phyloP scores from a whole-genome alignment of 2,888 invertebrate species.

The Limnephilus marmoratus region DNA sequence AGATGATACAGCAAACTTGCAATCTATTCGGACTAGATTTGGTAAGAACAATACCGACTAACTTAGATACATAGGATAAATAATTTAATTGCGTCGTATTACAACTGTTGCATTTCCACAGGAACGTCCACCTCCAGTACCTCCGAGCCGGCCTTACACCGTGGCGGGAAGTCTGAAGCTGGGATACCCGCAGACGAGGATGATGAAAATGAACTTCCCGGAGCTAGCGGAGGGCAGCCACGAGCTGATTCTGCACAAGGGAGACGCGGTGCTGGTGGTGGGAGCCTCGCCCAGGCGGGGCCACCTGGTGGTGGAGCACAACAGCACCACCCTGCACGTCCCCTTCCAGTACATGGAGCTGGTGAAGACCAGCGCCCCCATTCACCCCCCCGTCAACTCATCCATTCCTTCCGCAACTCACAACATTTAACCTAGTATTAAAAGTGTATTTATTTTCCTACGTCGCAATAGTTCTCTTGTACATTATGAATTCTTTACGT shows the following conservation, averaged over 20 bases:
- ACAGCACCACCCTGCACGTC: slow-evolving; percentile 84
- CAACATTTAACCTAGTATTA: slow-evolving; percentile 59
- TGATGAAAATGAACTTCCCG: slow-evolving; percentile 93
- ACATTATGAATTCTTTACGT: slow-evolving; percentile 66
- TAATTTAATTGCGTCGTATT: neutral
- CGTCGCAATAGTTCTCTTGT: slow-evolving; percentile 61
- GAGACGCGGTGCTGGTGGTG: slow-evolving; percentile 91
- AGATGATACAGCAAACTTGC: slow-evolving; percentile 93
- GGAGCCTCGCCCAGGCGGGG: slow-evolving; percentile 92
- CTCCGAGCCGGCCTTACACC: slow-evolving; percentile 93
- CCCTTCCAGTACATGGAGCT: slow-evolving; percentile 91
- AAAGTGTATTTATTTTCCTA: slow-evolving; percentile 61
- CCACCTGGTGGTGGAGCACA: slow-evolving; percentile 91
- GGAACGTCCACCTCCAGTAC: slow-evolving; percentile 95
- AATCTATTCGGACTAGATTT: slow-evolving; percentile 92
- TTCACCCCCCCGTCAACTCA: slow-evolving; percentile 47
- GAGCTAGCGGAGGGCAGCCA: slow-evolving; percentile 76
- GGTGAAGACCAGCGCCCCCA: slow-evolving; percentile 67
- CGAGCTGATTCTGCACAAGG: slow-evolving; percentile 73
- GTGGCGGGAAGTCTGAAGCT: slow-evolving; percentile 93
- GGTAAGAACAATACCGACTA: slow-evolving; percentile 74
- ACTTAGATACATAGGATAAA: neutral
- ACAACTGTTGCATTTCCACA: slow-evolving; percentile 69
- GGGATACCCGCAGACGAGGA: slow-evolving; percentile 93
- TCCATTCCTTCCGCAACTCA: slow-evolving; percentile 62